phyloP scores from a whole-genome alignment of 2,888 invertebrate species.

The Apantesis nais region DNA sequence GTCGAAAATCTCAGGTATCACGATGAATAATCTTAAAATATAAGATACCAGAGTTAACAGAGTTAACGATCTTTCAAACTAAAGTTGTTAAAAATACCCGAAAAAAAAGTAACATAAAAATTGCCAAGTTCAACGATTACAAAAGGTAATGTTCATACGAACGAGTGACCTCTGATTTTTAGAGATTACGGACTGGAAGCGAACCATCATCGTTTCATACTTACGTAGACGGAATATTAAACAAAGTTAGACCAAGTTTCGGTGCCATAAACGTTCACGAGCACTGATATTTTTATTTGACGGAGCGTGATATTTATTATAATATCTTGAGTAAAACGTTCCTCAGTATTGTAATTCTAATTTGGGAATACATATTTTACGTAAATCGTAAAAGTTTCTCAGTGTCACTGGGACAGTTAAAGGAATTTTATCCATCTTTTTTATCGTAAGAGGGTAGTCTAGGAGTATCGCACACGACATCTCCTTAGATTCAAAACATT shows the following conservation, averaged over 20 bases:
- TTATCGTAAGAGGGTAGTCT: background rate
- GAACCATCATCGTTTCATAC: slow-evolving; percentile 58
- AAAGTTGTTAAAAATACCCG: background rate
- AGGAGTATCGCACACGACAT: background rate
- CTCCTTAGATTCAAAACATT: background rate
- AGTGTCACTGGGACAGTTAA: background rate
- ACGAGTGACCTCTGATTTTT: slow-evolving; percentile 50
- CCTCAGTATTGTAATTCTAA: slow-evolving; percentile 13
- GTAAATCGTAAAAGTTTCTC: slow-evolving; percentile 7
- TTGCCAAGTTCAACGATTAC: slow-evolving; percentile 9
- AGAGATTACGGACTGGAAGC: slow-evolving; percentile 45
- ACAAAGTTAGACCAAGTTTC: slow-evolving; percentile 39
- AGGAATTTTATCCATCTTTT: background rate
- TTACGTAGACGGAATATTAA: slow-evolving; percentile 59
- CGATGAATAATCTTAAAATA: background rate
- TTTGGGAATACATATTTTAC: slow-evolving; percentile 9
- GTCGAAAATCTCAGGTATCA: no score
- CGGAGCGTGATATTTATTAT: slow-evolving; percentile 24
- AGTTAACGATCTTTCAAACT: background rate
- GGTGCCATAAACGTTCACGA: slow-evolving; percentile 20
- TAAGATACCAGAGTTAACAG: background rate
- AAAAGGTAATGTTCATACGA: slow-evolving; percentile 47
- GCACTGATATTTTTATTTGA: slow-evolving; percentile 22
- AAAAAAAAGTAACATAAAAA: slow-evolving; percentile 1
- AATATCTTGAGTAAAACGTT: slow-evolving; percentile 14